Conservation (phyloP, 2,888 invertebrate species). For the Agrochola lychnidis region DNA sequence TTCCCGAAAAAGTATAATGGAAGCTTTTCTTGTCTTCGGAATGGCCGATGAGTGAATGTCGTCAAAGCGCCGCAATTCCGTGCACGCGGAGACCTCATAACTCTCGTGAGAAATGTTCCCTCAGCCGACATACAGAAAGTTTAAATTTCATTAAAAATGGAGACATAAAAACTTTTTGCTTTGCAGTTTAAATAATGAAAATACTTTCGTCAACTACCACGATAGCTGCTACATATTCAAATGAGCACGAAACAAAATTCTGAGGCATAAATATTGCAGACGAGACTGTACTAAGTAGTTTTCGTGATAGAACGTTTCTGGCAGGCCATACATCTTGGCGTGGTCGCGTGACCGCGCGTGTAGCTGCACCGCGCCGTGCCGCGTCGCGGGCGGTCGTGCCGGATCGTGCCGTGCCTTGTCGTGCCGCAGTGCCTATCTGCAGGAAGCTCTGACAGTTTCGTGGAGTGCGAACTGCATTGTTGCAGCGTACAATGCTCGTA, state of each 20-base stretch:
- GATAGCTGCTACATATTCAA: slow-evolving; percentile 57
- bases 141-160: slow-evolving; percentile 57
- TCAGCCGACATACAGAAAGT: slow-evolving; percentile 49
- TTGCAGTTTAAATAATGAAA: slow-evolving; percentile 63
- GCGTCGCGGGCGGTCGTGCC: slow-evolving; percentile 20
- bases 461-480: slow-evolving; percentile 68
- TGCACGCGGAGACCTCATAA: slow-evolving; percentile 51
- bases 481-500: slow-evolving; percentile 56
- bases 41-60: slow-evolving; percentile 27
- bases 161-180: slow-evolving; percentile 53
- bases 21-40: slow-evolving; percentile 14
- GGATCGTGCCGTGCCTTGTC: slow-evolving; percentile 40
- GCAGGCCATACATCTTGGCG: slow-evolving; percentile 58
- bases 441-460: slow-evolving; percentile 65
- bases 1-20: slow-evolving; percentile 7
- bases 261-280: slow-evolving; percentile 56
- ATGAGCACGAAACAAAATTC: slow-evolving; percentile 62
- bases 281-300: slow-evolving; percentile 57
- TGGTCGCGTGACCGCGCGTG: slow-evolving; percentile 40
- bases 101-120: slow-evolving; percentile 35
- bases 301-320: slow-evolving; percentile 60
- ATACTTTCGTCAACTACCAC: slow-evolving; percentile 60
- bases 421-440: slow-evolving; percentile 65
- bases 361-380: slow-evolving; percentile 19
- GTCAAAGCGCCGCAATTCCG: slow-evolving; percentile 40